Percentiles rank a stretch among this genome's conserved stretches.
Conservation (phyloP, 2,113 vertebrate genomes). For the Microtus oregoni region DNA sequence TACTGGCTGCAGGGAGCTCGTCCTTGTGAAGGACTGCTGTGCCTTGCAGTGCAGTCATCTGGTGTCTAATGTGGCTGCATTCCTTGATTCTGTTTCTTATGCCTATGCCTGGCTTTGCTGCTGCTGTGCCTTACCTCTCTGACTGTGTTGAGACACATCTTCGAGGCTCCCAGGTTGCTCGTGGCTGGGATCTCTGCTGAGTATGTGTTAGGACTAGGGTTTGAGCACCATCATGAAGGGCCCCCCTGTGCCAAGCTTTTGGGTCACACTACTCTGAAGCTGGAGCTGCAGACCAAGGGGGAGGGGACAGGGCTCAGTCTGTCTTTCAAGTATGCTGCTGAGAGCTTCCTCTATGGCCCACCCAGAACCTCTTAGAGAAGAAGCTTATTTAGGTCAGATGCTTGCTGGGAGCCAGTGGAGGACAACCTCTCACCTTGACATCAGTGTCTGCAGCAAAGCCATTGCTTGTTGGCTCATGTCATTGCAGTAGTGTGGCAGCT, state of each 20-base stretch:
- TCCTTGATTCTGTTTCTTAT: neutral
- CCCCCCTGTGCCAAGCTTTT: neutral
- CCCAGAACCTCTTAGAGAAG: neutral
- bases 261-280: neutral
- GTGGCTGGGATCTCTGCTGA: neutral
- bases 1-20: neutral
- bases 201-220: rapidly evolving
- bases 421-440: neutral
- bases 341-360: neutral
- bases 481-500: rapidly evolving
- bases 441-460: neutral
- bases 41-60: neutral
- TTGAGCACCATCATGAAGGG: rapidly evolving
- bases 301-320: neutral
- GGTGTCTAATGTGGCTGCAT: rapidly evolving
- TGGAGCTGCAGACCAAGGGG: neutral
- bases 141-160: rapidly evolving
- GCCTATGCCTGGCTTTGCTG: neutral
- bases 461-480: neutral
- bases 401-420: neutral
- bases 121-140: neutral
- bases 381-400: neutral
- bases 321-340: no score
- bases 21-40: neutral
- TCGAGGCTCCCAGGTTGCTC: neutral